These are phyloP conservation scores for Eretmocerus hayati DNA, from an alignment of 2,888 invertebrate species.

Conservation along the genomic window DNA sequence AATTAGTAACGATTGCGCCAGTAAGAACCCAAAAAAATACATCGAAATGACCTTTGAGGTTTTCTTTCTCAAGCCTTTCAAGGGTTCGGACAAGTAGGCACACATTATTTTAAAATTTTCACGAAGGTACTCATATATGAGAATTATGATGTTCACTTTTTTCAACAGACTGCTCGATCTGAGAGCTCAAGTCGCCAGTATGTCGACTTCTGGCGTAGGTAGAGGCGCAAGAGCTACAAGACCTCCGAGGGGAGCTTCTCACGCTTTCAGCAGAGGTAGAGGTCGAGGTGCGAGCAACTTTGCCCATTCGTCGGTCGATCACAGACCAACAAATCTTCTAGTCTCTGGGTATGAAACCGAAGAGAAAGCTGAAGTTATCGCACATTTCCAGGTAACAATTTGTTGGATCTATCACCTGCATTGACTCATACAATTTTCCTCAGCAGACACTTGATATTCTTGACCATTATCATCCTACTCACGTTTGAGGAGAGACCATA, in stretches of 20 bases:
- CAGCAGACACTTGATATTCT: not conserved
- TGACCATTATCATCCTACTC: too few species aligned
- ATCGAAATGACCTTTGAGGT: too few species aligned
- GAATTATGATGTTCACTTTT: too few species aligned
- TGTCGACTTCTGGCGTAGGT: conserved; percentile 36
- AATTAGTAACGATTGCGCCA: too few species aligned
- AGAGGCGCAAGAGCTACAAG: conserved; percentile 31
- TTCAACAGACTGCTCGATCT: conserved; percentile 65
- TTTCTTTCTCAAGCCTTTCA: too few species aligned
- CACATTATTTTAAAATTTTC: too few species aligned
- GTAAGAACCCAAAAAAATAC: too few species aligned
- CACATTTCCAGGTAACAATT: conserved; percentile 69
- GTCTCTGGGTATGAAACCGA: conserved; percentile 82
- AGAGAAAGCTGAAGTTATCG: conserved; percentile 70
- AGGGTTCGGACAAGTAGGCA: too few species aligned
- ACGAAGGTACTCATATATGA: too few species aligned
- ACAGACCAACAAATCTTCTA: conserved; percentile 76
- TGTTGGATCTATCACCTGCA: not conserved
- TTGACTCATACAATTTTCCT: not conserved
- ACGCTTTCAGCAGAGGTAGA: conserved; percentile 37
- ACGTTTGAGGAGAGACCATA: too few species aligned
- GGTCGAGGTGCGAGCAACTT: conserved; percentile 45
- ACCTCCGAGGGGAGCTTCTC: conserved; percentile 33
- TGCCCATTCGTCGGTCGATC: conserved; percentile 66
- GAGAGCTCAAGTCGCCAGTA: conserved; percentile 52